phyloP scores from a whole-genome alignment of 2,888 invertebrate species.

The Himalopsyche kuldschensis region DNA sequence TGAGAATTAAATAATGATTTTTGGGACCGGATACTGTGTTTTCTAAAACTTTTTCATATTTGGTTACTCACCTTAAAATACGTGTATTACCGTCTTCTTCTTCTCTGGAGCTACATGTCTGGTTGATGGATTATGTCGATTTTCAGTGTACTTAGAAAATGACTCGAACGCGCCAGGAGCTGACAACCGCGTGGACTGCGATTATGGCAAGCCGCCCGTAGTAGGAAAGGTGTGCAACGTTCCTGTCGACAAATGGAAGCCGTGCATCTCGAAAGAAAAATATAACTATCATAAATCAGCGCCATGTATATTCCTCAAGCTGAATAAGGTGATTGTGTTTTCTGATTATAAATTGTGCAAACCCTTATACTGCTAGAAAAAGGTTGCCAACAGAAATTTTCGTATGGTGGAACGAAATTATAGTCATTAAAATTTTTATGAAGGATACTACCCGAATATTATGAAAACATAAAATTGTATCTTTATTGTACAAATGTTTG shows the following conservation, averaged over 20 bases:
- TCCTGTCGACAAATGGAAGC: conserved; percentile 69
- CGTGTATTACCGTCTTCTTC: not conserved
- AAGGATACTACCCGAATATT: too few relatives aligned
- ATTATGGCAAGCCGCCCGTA: conserved; percentile 62
- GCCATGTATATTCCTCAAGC: conserved; percentile 95
- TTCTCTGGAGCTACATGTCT: not conserved
- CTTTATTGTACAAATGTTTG: too few relatives aligned
- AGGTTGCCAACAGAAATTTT: too few relatives aligned
- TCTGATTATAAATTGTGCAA: too few relatives aligned
- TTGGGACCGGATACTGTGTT: too few relatives aligned
- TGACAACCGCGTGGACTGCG: conserved; percentile 67
- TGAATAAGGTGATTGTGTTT: conserved; percentile 78
- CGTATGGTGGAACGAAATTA: too few relatives aligned
- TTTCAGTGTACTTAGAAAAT: conserved; percentile 54
- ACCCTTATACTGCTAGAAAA: too few relatives aligned
- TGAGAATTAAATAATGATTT: too few relatives aligned
- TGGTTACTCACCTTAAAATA: too few relatives aligned
- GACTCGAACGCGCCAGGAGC: conserved; percentile 52
- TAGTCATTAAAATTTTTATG: too few relatives aligned
- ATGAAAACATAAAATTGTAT: too few relatives aligned
- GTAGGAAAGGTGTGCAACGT: conserved; percentile 82
- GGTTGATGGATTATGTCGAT: not conserved
- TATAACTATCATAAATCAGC: conserved; percentile 86
- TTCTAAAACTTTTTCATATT: too few relatives aligned
- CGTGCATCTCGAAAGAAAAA: conserved; percentile 75